These are phyloP conservation scores for Dromas ardeola DNA, from an alignment of 2,113 vertebrate genomes.

Conservation along the genomic window DNA sequence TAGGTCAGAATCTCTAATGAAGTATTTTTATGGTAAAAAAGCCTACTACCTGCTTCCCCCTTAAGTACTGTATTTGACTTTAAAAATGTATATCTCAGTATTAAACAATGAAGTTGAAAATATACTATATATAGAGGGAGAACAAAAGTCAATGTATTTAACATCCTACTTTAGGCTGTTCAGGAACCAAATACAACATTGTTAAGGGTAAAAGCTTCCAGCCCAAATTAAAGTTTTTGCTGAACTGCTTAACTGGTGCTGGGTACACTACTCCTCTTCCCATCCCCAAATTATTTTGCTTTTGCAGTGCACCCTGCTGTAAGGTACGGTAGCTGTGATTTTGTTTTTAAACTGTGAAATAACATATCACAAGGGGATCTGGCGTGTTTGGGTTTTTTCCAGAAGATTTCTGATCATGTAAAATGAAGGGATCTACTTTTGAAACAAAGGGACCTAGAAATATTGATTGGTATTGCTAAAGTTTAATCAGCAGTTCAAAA, in stretches of 20 bases:
- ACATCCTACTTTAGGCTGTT: neutral
- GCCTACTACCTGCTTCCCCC: conserved; percentile 33
- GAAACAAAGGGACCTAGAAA: conserved; percentile 17
- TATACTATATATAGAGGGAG: neutral
- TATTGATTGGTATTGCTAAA: conserved; percentile 17
- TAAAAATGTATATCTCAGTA: neutral
- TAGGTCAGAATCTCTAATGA: neutral
- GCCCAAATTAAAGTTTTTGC: conserved; percentile 12
- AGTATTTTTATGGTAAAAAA: neutral
- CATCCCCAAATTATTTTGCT: conserved; percentile 25
- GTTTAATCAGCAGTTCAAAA: conserved; percentile 31
- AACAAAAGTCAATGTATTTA: neutral
- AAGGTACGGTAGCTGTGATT: conserved; percentile 68
- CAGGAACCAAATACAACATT: neutral
- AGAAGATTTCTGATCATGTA: conserved; percentile 41
- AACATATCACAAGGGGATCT: conserved; percentile 61
- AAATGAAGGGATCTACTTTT: conserved; percentile 17
- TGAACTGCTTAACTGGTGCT: conserved; percentile 48
- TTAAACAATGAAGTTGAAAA: conserved; percentile 10
- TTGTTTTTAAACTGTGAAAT: conserved; percentile 77
- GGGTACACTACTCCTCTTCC: neutral
- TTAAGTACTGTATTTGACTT: conserved; percentile 55
- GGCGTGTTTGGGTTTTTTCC: neutral
- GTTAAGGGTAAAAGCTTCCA: conserved; percentile 10
- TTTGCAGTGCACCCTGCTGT: conserved; percentile 53